phyloP scores from a whole-genome alignment of 2,113 vertebrate genomes.

The Anguilla japonica region DNA sequence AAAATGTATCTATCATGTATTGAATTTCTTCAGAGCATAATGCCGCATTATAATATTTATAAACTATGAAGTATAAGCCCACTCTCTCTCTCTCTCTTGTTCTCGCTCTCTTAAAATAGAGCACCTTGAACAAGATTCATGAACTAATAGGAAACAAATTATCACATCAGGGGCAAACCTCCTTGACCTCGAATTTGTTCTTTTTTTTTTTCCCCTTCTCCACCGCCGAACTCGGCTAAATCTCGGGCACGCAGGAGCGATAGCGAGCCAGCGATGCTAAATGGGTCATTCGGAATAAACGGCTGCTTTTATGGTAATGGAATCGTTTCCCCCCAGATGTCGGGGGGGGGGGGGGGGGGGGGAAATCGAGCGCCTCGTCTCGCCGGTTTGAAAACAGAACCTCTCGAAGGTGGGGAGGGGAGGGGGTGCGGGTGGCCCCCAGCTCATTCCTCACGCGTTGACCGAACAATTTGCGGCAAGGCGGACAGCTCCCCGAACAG shows the following conservation, averaged over 20 bases:
- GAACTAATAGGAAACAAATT: conserved; percentile 4
- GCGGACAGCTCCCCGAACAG: conserved; percentile 37
- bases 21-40: too few relatives aligned
- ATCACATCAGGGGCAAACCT: conserved; percentile 24
- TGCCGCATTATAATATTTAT: too few relatives aligned
- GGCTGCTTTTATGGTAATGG: conserved; percentile 55
- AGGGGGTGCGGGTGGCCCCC: conserved; percentile 28
- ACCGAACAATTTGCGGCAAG: conserved; percentile 42
- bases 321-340: conserved; percentile 49
- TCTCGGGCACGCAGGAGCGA: background rate
- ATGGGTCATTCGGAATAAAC: conserved; percentile 51
- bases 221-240: conserved; percentile 23
- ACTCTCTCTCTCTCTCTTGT: background rate
- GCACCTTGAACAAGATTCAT: background rate
- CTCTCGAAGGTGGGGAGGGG: conserved; percentile 22
- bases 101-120: conserved; percentile 12
- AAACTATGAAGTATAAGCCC: too few relatives aligned
- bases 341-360: conserved; percentile 11
- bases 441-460: conserved; percentile 41
- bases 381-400: conserved; percentile 29
- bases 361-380: conserved; percentile 42
- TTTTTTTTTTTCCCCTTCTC: conserved; percentile 1
- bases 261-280: conserved; percentile 40
- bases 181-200: conserved; percentile 24
- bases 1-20: too few relatives aligned